Conservation (phyloP, 2,113 vertebrate genomes). For the Heterotilapia buettikoferi region DNA sequence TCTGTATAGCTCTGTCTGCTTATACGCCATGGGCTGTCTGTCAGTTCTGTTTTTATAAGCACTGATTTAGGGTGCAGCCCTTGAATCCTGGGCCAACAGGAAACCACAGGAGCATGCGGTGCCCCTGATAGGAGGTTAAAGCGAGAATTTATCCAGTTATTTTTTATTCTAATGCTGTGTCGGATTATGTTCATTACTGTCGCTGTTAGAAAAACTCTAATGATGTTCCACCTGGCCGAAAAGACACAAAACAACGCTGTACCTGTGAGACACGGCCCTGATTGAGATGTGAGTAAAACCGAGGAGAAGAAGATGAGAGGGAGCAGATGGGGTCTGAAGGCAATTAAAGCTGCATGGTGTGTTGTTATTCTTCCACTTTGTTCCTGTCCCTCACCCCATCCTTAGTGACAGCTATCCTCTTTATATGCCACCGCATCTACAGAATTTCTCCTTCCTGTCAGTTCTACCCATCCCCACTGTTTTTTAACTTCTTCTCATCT, state of each 20-base stretch:
- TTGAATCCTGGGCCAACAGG: constrained; percentile 28
- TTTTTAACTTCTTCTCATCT: not conserved
- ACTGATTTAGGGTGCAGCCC: constrained; percentile 52
- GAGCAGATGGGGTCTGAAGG: constrained; percentile 36
- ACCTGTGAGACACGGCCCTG: constrained; percentile 39
- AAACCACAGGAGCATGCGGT: not conserved
- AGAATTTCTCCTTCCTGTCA: constrained; percentile 14
- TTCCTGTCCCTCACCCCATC: constrained; percentile 7
- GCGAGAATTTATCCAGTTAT: not conserved
- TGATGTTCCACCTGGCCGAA: constrained; percentile 43
- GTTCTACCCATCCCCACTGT: not conserved
- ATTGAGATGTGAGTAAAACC: constrained; percentile 54
- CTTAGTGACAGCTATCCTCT: constrained; percentile 39
- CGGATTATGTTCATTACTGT: not conserved
- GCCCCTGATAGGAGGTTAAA: not conserved
- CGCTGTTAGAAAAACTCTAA: not conserved
- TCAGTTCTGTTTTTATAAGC: constrained; percentile 57
- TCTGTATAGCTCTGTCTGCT: constrained; percentile 46
- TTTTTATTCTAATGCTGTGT: not conserved
- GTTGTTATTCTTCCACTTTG: constrained; percentile 16
- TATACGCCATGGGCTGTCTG: constrained; percentile 27
- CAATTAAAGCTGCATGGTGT: constrained; percentile 49
- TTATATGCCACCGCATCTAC: constrained; percentile 47
- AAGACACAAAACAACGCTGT: constrained; percentile 15
- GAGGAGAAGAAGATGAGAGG: not conserved